phyloP scores from a whole-genome alignment of 2,888 invertebrate species.

The Steinernema hermaphroditum region DNA sequence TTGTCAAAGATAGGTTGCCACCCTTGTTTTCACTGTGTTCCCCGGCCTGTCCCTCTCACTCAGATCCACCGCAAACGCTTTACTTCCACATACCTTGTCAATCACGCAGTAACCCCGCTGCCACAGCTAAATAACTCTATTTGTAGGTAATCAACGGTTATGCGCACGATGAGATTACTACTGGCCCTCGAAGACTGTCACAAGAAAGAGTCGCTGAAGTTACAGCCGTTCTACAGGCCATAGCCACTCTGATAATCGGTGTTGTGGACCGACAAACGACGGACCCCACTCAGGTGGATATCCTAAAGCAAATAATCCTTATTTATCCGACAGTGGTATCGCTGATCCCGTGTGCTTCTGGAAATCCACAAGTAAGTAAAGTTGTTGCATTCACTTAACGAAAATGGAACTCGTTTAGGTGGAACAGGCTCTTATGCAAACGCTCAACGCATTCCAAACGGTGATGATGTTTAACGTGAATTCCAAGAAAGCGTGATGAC shows the following conservation, averaged over 20 bases:
- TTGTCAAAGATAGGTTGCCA: slow-evolving; percentile 12
- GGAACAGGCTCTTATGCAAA: slow-evolving; percentile 9
- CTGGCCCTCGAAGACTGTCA: slow-evolving; percentile 58
- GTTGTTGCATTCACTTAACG: too few relatives aligned
- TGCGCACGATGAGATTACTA: slow-evolving; percentile 50
- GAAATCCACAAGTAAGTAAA: slow-evolving; percentile 20
- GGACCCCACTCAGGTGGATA: background rate
- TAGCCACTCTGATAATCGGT: slow-evolving; percentile 59
- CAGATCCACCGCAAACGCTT: too few relatives aligned
- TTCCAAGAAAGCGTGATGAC: too few relatives aligned
- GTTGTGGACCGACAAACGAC: slow-evolving; percentile 44
- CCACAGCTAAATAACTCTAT: background rate
- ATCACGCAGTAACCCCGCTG: too few relatives aligned
- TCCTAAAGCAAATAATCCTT: background rate
- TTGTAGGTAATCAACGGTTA: slow-evolving; percentile 47
- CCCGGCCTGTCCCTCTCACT: too few relatives aligned
- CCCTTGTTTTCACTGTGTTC: background rate
- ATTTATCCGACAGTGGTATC: background rate
- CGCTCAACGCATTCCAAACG: slow-evolving; percentile 20
- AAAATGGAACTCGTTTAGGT: too few relatives aligned
- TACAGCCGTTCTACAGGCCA: slow-evolving; percentile 60
- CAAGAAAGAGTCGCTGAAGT: slow-evolving; percentile 56
- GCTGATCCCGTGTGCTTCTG: slow-evolving; percentile 11
- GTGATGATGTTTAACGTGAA: background rate
- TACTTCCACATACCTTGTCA: too few relatives aligned